Base-by-base conservation (phyloP, 2,888 invertebrate genomes). In the Cremastobaeus sp. region DNA sequence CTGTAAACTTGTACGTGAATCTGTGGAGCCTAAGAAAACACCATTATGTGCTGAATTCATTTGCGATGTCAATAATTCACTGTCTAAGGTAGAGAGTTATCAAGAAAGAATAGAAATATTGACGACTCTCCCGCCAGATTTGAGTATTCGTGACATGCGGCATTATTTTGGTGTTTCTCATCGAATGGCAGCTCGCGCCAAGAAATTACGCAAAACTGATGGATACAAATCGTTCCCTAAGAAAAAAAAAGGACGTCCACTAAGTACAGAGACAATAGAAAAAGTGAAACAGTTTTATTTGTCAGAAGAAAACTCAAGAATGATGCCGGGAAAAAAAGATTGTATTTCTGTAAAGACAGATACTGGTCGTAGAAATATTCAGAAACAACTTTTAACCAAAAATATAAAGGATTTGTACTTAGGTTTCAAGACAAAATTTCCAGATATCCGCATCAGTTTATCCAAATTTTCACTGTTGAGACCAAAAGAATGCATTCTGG, bases 181-280 rank as follows among this genome's bases (percentile, higher is more conserved):
- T 11, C 2, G 43, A 21, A 43, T 43, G 43, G 12, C 21, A 43
- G 20, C 12, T 8, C 43, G 12, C 2, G 43, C 43, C 5, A 43
- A 43, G 12, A 45, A 45, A 21, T 45, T 45, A 21, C 6, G 45
- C 8, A 28, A 45, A 45, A 28, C 45, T 15, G 28, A 28, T 21
- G 45, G 28, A 21, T 45, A 28, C 45, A 28, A 28, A 28, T 25
- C 14, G 4, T 11, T 14, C 4, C 45, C 45, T 43, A 39, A 17
- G 1, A n/a, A 37, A 37, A 37, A 11, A 15, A 37, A 37, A 37
- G 3, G 37, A 14, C 14, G 37, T 15, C 37, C 28, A n/a, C 9
- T 17, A 17, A 12, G 11, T 12, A 11, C 11, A 6, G 8, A 20
- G 5, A 21, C 6, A n/a, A 8, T 43, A 0, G 11, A 21, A 21